Percentiles rank a stretch among this genome's conserved stretches.
phyloP scores from a whole-genome alignment of 92 coral and sea anemone genomes.

The Zoanthus gigantus region DNA sequence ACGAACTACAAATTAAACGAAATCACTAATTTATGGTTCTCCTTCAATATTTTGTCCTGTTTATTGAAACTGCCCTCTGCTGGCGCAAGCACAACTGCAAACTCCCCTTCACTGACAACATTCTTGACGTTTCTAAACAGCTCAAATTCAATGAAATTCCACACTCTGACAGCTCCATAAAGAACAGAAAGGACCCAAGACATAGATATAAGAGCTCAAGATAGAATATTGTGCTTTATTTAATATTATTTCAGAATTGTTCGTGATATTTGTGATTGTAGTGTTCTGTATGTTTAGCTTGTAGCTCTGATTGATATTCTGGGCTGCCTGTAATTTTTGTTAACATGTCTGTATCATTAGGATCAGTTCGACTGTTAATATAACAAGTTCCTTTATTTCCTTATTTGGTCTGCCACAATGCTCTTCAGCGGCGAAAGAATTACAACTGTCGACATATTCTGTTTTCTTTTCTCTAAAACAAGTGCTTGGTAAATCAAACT shows the following conservation, averaged over 20 bases:
- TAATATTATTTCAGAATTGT: no score
- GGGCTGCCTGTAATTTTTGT: background rate
- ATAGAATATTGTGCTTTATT: no score
- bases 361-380: background rate
- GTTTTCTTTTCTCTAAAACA: background rate
- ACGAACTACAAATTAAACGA: background rate
- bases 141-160: no score
- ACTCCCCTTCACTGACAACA: background rate
- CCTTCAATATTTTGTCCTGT: background rate
- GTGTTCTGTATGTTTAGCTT: no score
- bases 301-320: no score
- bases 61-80: background rate
- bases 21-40: background rate
- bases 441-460: background rate
- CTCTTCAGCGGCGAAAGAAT: background rate
- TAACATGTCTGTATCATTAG: background rate
- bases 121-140: no score
- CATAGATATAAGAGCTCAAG: no score
- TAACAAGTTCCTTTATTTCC: background rate
- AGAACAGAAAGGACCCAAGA: no score
- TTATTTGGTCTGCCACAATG: conserved; percentile 17
- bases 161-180: no score
- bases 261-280: no score
- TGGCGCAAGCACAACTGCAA: background rate
- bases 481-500: background rate